Conservation (phyloP, 2,888 invertebrate genomes). For the Lycaena phlaeas region DNA sequence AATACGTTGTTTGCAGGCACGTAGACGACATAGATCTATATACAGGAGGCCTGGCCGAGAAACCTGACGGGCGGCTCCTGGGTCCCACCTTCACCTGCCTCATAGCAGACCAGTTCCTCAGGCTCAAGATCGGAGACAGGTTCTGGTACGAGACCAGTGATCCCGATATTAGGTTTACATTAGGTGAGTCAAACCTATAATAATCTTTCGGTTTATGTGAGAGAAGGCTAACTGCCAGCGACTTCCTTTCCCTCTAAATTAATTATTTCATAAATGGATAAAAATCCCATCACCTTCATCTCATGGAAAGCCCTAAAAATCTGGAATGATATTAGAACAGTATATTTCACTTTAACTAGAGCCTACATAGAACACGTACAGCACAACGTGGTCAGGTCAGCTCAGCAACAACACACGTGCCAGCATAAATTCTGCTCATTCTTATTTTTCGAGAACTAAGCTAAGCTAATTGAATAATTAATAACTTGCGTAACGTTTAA, state of each 20-base stretch:
- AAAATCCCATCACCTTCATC: too few relatives aligned
- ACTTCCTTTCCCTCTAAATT: not conserved
- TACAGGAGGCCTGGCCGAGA: slow-evolving; percentile 89
- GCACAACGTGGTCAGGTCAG: too few relatives aligned
- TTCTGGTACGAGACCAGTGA: slow-evolving; percentile 89
- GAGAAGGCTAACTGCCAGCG: not conserved
- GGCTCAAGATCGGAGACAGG: slow-evolving; percentile 86
- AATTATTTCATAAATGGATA: too few relatives aligned
- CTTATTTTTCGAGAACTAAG: too few relatives aligned
- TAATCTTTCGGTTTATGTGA: not conserved
- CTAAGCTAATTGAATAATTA: not conserved
- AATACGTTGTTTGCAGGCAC: slow-evolving; percentile 32
- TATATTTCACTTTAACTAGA: too few relatives aligned
- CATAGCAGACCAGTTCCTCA: slow-evolving; percentile 86
- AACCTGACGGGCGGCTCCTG: slow-evolving; percentile 80
- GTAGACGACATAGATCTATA: slow-evolving; percentile 92
- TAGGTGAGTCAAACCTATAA: slow-evolving; percentile 52
- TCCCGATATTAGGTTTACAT: slow-evolving; percentile 76
- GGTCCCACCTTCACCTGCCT: slow-evolving; percentile 91
- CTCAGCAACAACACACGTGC: too few relatives aligned
- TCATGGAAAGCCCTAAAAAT: too few relatives aligned
- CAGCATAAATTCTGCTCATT: too few relatives aligned
- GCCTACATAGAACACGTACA: too few relatives aligned
- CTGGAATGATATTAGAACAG: too few relatives aligned
- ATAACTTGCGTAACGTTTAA: not conserved